A percentile compares a stretch with the other conserved stretches of the same genome.
Conservation (phyloP, 2,888 invertebrate genomes). For the Chrysomela aeneicollis region DNA sequence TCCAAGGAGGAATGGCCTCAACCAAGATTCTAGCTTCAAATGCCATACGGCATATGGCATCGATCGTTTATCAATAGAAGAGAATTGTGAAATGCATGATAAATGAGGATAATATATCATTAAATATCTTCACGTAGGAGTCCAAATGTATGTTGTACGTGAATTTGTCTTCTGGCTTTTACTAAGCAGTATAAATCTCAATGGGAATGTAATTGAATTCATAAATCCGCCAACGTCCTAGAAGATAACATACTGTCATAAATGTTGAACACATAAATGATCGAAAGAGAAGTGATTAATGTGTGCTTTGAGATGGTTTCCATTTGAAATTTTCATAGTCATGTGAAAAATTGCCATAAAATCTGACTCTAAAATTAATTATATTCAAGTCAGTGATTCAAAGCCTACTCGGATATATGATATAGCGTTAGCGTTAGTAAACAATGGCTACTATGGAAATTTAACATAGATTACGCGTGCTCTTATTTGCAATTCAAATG, state of each 20-base stretch:
- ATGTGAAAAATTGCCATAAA: too few relatives aligned
- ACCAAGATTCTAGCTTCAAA: not conserved
- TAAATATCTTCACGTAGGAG: slow-evolving; percentile 17
- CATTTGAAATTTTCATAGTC: too few relatives aligned
- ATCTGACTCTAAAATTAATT: not conserved
- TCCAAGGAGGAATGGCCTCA: too few relatives aligned
- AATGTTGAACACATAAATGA: too few relatives aligned
- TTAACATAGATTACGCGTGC: not conserved
- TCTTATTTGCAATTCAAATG: slow-evolving; percentile 2
- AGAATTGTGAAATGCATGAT: slow-evolving; percentile 12
- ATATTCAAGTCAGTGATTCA: not conserved
- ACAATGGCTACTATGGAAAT: slow-evolving; percentile 7
- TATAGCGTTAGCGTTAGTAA: not conserved
- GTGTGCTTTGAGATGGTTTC: too few relatives aligned
- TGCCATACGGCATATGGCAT: slow-evolving; percentile 2
- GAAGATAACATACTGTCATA: too few relatives aligned
- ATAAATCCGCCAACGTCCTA: slow-evolving; percentile 14
- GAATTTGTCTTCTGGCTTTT: slow-evolving; percentile 13
- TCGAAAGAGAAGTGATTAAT: too few relatives aligned
- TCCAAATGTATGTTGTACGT: slow-evolving; percentile 9
- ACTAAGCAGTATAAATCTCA: slow-evolving; percentile 13
- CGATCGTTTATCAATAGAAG: slow-evolving; percentile 12
- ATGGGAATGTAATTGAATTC: slow-evolving; percentile 12
- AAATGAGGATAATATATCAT: slow-evolving; percentile 19
- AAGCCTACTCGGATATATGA: not conserved